Evolutionary conservation across 2,113 vertebrate species (phyloP), one percentile per base, ranked within the genome.

Genomic region (Istiophorus platypterus): DNA sequence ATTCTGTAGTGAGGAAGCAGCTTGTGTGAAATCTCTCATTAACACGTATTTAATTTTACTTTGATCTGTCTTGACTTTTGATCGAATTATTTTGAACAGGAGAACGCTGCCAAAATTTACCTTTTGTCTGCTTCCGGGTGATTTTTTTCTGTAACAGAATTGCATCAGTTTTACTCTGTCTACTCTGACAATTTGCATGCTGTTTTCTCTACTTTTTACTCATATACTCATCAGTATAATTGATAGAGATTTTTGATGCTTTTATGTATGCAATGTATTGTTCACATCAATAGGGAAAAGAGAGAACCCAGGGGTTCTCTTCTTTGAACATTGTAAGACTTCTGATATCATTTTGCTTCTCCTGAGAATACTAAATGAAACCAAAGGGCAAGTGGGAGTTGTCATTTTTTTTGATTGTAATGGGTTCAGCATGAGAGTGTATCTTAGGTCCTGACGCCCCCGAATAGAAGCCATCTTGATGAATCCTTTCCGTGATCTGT

Each of bases 321-420:
- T n/a, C n/a, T 73, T 62, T 56, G 10, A 74, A 29, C 47, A 71
- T 13, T 29, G 29, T 20, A 22, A 27, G 15, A 37, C 68, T 56
- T 29, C 39, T 57, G 56, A 27, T 54, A 20, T 42, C 26, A 7
- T 67, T 76, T 70, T 39, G 42, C 72, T 80, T 65, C 39, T 71
- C 39, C 37, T 42, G 51, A 81, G 41, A 76, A 83, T 68, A 64
- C 49, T 29, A 59, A 82, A 78, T 66, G 62, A 63, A 57, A 80
- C 49, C 78, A 37, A 13, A 39, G n/a, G 31, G 9, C 80, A 64
- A 67, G 66, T 71, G 71, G 66, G 81, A 80, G 69, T 79, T 85
- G 66, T 83, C 41, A 57, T 87, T 78, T 88, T 75, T 76, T 91
- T 78, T 82, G 59, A 90, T 72, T 71, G 41, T 84, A 81, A 84